Conservation (phyloP, 2,797 vertebrate genomes). For the Pelodytes ibericus region DNA sequence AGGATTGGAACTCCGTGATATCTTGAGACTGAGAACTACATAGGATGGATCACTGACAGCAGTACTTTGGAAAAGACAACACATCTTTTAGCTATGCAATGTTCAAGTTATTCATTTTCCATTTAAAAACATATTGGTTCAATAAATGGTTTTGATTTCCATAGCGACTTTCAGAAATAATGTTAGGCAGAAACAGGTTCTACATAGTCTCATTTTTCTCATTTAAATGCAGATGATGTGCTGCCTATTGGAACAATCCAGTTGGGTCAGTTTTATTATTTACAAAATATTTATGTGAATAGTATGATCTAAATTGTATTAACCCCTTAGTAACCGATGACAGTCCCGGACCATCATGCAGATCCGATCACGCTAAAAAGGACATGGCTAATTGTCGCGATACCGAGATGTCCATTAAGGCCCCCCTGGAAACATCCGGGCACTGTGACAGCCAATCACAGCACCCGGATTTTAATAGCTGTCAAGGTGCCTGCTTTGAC, state of each 20-base stretch:
- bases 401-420: too few species aligned
- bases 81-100: conserved; percentile 1
- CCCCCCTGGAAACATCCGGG: too few species aligned
- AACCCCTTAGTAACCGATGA: too few species aligned
- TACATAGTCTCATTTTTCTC: conserved; percentile 12
- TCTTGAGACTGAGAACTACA: background rate
- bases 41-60: background rate
- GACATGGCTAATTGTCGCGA: too few species aligned
- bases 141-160: conserved; percentile 3
- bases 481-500: too few species aligned
- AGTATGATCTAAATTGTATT: too few species aligned
- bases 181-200: conserved; percentile 17
- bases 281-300: background rate
- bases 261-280: background rate
- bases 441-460: too few species aligned
- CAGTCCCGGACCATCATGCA: too few species aligned
- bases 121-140: conserved; percentile 13
- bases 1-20: background rate
- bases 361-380: too few species aligned
- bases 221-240: background rate
- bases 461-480: too few species aligned
- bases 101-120: conserved; percentile 19
- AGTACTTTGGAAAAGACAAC: background rate
- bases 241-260: background rate
- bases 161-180: conserved; percentile 17